Evolutionary conservation across 1,140 invertebrate species (phyloP), one percentile per base, ranked within the genome.

Genomic region (Sitobion miscanthi): DNA sequence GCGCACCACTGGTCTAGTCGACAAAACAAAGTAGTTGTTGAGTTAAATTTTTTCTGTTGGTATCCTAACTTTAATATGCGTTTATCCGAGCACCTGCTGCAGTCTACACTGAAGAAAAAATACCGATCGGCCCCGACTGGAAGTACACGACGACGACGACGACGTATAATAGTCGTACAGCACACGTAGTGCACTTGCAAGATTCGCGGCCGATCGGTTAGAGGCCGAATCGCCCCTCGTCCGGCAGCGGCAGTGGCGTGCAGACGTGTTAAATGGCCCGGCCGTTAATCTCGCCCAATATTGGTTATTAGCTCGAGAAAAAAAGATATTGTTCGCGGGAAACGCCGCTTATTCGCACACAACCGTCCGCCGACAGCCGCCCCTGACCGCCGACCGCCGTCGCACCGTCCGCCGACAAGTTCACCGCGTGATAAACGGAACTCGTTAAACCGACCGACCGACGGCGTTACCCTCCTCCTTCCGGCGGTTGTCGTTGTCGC

Each of bases 301-400:
- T 88, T 23, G 86, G 86, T 88, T 88, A 52, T 88, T 88, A 88
- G 86, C n/a, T 9, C 45, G 86, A 49, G n/a, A n/a, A 88, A 88
- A 49, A 49, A 20, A 17, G 17, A 87, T n/a, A 83, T 83, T 23
- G 45, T 20, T 25, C 23, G 9, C 42, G 8, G 45, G 11, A 85
- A 14, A 25, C 25, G 25, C 30, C 45, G 25, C 45, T 17, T n/a
- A n/a, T 77, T 77, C 62, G 85, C 45, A 87, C 25, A 1, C 45
- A 23, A 54, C 52, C 52, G 52, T 54, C 25, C 5, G 45, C 17
- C 85, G 85, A 30, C 45, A 47, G 9, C 45, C 38, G 9, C 17
- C 77, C 5, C 5, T 25, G 62, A 25, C 1, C 25, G 9, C 30
- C 30, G 77, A 21, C 21, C 7, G 42, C 9, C 83, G 83, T 2